phyloP scores from a whole-genome alignment of 2,888 invertebrate species.

The Pediacus dermestoides region DNA sequence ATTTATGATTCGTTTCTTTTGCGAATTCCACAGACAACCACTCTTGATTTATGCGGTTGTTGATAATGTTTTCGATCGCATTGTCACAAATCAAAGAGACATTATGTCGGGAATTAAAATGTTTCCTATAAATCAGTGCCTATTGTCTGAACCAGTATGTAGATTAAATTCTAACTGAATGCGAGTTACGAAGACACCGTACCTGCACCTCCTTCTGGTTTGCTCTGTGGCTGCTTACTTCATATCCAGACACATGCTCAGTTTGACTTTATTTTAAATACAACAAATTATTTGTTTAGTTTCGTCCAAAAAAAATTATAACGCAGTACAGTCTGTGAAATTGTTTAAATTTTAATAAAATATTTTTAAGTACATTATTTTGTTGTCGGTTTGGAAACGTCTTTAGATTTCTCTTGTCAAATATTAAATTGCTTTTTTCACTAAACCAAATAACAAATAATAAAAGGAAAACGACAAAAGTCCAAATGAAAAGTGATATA shows the following conservation, averaged over 20 bases:
- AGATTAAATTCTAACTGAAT: conserved; percentile 46
- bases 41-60: conserved; percentile 45
- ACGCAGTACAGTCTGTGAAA: no score
- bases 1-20: conserved; percentile 33
- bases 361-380: no score
- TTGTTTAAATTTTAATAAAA: no score
- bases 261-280: conserved; percentile 30
- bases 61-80: conserved; percentile 49
- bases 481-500: neutral
- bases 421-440: no score
- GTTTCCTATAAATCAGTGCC: conserved; percentile 48
- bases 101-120: conserved; percentile 51
- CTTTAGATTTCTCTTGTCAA: no score
- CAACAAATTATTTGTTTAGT: no score
- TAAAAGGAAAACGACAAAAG: neutral
- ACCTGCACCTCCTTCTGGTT: conserved; percentile 31
- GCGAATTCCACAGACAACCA: conserved; percentile 26
- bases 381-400: no score
- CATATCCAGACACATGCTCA: conserved; percentile 29
- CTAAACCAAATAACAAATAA: neutral
- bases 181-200: conserved; percentile 35
- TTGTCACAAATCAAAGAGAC: conserved; percentile 51
- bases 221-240: conserved; percentile 17
- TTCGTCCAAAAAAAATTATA: no score
- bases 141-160: conserved; percentile 50